Evolutionary conservation across 2,888 invertebrate species (phyloP), one percentile per base, ranked within the genome.

Genomic region (Carcina quercana): DNA sequence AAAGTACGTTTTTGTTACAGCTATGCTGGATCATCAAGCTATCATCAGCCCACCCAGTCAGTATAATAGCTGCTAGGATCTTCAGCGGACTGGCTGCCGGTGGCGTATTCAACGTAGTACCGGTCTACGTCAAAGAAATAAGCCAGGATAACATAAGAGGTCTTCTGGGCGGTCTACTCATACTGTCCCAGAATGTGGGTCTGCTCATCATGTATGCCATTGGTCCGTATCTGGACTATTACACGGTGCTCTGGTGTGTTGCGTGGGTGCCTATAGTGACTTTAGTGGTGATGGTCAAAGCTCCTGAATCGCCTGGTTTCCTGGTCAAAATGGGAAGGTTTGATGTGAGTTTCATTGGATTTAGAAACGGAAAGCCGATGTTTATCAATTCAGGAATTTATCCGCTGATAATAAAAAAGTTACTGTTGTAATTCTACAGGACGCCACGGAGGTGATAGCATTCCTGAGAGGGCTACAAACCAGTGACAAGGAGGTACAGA

Each of bases 271-370:
- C 68, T 0, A 20, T 66, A 2, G 1, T 62, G 5, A 55, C 53
- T 2, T 40, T 57, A 0, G 13, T 59, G 0, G 12, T 60, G 10
- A 58, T 73, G 42, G 10, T 64, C 15, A 55, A 47, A 28, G 62
- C 63, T 17, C 76, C 78, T 1, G 76, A 78, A 34, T 71, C 78
- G 1, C 78, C 78, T 5, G 56, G 64, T 2, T 74, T 53, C 34
- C 44, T 75, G 25, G 52, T 76, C 2, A 73, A 72, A 21, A 43
- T 45, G 11, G 68, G 64, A 1, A 59, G 59, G 31, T 42, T 39
- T 28, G 52, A 70, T 14, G 78, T 78, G 38, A 56, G 58, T 52
- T 11, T 11, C 17, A 5, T 17, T 5, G 17, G n/a, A n/a, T n/a
- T n/a, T n/a, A n/a, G n/a, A n/a, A n/a, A n/a, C n/a, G n/a, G n/a